Evolutionary conservation across 92 coral and sea anemone genomes (phyloP).

Genomic region (Diadumene lineata): DNA sequence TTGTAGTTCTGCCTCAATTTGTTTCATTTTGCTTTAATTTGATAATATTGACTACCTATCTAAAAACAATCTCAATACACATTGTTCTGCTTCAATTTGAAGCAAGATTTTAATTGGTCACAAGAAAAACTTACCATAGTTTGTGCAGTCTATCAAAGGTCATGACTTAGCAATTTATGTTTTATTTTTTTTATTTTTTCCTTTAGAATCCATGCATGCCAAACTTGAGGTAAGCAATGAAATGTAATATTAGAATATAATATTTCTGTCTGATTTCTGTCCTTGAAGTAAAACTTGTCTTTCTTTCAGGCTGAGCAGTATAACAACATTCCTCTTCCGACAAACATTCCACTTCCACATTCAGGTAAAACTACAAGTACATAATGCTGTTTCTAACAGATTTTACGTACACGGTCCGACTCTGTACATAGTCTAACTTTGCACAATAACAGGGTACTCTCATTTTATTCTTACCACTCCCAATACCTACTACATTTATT

Average conservation of each 20-base stretch:
- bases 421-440: too few species aligned
- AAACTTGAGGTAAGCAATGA: constrained; percentile 20
- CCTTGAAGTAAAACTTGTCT: too few species aligned
- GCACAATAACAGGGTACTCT: too few species aligned
- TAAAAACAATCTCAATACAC: too few species aligned
- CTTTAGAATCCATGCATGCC: constrained; percentile 28
- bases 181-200: neutral
- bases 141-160: neutral
- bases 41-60: too few species aligned
- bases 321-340: constrained; percentile 84
- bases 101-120: too few species aligned
- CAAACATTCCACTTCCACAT: constrained; percentile 91
- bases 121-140: neutral
- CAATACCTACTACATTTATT: too few species aligned
- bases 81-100: too few species aligned
- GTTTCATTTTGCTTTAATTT: too few species aligned
- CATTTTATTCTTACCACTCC: too few species aligned
- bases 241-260: neutral
- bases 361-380: constrained; percentile 45
- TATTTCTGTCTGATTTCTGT: neutral
- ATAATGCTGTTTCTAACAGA: neutral
- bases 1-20: too few species aligned
- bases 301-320: constrained; percentile 27
- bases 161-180: neutral
- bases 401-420: too few species aligned